Base-by-base conservation (phyloP, 2,113 vertebrate genomes). In the Chloroceryle aenea region DNA sequence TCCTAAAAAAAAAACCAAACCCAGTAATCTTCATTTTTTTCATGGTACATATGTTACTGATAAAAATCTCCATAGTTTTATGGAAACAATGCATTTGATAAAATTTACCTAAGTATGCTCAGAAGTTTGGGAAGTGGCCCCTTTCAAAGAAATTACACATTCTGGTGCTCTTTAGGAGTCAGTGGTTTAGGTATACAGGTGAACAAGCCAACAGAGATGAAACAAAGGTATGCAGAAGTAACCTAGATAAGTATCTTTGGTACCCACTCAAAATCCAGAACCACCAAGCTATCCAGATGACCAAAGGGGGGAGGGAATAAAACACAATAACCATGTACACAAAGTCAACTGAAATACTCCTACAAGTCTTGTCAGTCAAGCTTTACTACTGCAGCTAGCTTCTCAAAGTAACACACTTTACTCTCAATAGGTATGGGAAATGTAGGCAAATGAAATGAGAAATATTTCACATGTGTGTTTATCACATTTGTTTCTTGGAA, bases 391-490 rank as follows among this genome's bases (percentile, higher is more conserved):
- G 29, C 25, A 78, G 43, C 27, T 68, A 61, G 43, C 32, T 68
- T 55, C 23, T 79, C 55, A 83, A 79, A 91, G 53, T 11, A 64
- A 73, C 2, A 3, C 7, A 32, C n/a, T 90, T 55, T 22, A 50
- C 32, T 76, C 9, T 32, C 34, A 80, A 76, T 4, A 66, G 56
- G 9, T 36, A 68, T 6, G 6, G 47, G 40, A 86, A 74, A 83
- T 0, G 0, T 4, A 61, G 11, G 29, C 5, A 6, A 82, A 11
- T 20, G 10, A 78, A 78, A 69, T 21, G 2, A 79, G 14, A 84
- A 50, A 16, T 0, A 64, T 69, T 82, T 82, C 11, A 83, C 23
- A 36, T 11, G 30, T 0, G 3, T 2, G 74, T 19, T 40, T 10
- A 11, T 40, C 38, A 64, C 11, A 52, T 12, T 43, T 48, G 12